Percentiles rank a stretch among this genome's conserved stretches.
phyloP scores from a whole-genome alignment of 1,140 invertebrate genomes.

The Trachelipus rathkii region DNA sequence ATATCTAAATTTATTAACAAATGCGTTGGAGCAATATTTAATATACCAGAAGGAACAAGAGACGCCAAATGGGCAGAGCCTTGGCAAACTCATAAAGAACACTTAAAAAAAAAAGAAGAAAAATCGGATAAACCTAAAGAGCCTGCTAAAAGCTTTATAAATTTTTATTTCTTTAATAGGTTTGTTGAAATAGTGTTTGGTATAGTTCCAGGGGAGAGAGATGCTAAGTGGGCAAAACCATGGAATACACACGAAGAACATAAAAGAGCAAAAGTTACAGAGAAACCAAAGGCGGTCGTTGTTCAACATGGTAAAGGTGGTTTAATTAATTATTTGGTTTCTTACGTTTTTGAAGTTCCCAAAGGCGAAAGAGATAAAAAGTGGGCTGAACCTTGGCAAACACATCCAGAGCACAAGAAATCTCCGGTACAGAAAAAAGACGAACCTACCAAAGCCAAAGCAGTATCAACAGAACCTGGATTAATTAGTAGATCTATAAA shows the following conservation, averaged over 20 bases:
- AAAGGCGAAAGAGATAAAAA: constrained; percentile 18
- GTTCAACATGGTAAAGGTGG: constrained; percentile 25
- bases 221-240: constrained; percentile 31
- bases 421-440: neutral
- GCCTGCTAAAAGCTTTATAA: neutral
- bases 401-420: neutral
- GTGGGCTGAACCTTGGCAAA: constrained; percentile 22
- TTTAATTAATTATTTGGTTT: constrained; percentile 23
- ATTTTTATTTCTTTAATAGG: neutral
- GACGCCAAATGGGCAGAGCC: constrained; percentile 21
- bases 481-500: constrained; percentile 16
- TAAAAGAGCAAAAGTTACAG: constrained; percentile 23
- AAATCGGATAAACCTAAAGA: constrained; percentile 12
- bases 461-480: neutral
- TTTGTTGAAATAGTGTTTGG: neutral
- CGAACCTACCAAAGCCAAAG: neutral
- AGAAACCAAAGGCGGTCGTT: constrained; percentile 30
- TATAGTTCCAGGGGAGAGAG: constrained; percentile 14
- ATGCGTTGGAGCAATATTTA: neutral
- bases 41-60: neutral
- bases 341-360: constrained; percentile 11
- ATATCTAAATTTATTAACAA: neutral
- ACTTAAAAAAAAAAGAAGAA: neutral
- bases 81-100: constrained; percentile 27
- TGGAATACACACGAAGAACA: constrained; percentile 34